Base-by-base conservation (phyloP, 2,113 vertebrate species). In the Ranitomeya variabilis region DNA sequence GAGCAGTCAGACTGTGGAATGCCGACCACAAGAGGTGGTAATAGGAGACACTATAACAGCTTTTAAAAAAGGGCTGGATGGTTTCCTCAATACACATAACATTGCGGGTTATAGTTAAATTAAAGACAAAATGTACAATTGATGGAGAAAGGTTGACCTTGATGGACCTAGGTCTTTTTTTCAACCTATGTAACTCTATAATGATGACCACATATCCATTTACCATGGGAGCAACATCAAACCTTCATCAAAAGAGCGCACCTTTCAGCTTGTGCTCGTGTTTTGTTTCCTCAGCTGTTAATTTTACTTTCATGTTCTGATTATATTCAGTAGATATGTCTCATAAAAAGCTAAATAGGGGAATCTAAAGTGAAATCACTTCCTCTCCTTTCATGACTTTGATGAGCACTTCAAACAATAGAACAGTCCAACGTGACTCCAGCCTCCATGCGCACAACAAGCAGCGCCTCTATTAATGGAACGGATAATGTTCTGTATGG, bases 351-450 rank as follows among this genome's bases (percentile, higher is more conserved):
- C 54, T n/a, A 62, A 60, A 77, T 5, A 60, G 71, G 12, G 15
- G 67, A 66, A 64, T 77, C 77, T 86, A 55, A 52, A 86, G 60
- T 6, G 14, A 79, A 55, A n/a, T 10, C n/a, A 21, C 23, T 14
- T n/a, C 45, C 59, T 67, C 21, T 55, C 37, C 18, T 6, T 54
- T 54, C 5, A 15, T 26, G 45, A 2, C 85, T 80, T 87, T 87
- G 74, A 87, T 79, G 59, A 7, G 16, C 45, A 54, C 85, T 67
- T 79, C 85, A 87, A 87, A 87, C 60, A 79, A 79, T 86, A 74
- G 51, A 23, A 74, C 19, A 55, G 31, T 23, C 69, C 11, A 45
- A 76, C 76, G 18, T 57, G 59, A 69, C 31, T 87, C 76, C 7
- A 67, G 16, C 51, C 52, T 37, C 78, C 4, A 15, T 19, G 37